Evolutionary conservation across 2,888 invertebrate species (phyloP), one percentile per base, ranked within the genome.

Genomic region (Asteroscopus sphinx): DNA sequence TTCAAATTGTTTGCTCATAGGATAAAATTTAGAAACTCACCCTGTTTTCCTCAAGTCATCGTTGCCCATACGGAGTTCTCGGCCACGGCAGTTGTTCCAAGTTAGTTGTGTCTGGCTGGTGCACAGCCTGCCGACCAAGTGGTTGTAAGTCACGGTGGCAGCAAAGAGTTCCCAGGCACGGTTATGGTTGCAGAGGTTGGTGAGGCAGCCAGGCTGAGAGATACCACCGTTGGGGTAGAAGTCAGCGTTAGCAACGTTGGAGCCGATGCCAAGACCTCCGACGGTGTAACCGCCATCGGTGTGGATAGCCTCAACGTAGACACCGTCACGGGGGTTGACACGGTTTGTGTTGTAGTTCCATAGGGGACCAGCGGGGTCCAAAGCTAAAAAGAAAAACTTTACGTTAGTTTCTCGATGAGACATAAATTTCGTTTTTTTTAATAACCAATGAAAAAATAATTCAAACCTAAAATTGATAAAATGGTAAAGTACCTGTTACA

Each of bases 161-260:
- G 81, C 85, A 21, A 88, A 90, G 1, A 85, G 60, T 49, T 85
- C 76, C 83, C 84, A 89, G 2, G 89, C 81, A 2, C 86, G 81
- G 47, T 82, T 81, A 59, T 89, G 90, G 45, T 85, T 82, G 65
- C 90, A 90, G 8, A 85, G 12, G 39, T 73, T 73, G 13, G 81
- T 82, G 1, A 74, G 5, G 35, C 89, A 90, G 0, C 85, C 87
- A 0, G 89, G 88, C 56, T 90, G 89, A n/a, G 68, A 65, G 17
- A 53, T 73, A 1, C 95, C 95, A 41, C 92, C 90, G 62, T 95
- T 96, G 11, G 95, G 95, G 88, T 93, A 95, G 81, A 95, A 96
- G 77, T 95, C 95, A 5, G 85, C 95, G 54, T 94, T 87, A 0
- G 94, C 95, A 3, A 95, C 83, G 2, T 87, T 77, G 1, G 84